Conservation (phyloP, 2,113 vertebrate genomes). For the Nibea coibor region DNA sequence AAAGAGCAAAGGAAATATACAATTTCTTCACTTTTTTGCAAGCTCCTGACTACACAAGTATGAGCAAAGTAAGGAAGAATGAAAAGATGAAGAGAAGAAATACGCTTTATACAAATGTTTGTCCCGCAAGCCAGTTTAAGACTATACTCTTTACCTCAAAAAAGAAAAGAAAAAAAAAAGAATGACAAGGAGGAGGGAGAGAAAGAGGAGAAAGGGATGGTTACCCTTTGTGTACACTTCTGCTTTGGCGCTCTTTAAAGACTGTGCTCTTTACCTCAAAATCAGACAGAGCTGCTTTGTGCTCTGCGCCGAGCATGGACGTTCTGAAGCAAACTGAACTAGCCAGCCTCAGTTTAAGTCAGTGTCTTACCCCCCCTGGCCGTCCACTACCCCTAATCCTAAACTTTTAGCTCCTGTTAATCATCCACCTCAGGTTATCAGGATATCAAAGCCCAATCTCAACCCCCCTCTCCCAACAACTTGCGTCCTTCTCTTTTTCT, state of each 20-base stretch:
- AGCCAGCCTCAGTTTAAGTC: constrained; percentile 65
- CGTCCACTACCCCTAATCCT: constrained; percentile 38
- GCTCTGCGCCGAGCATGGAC: constrained; percentile 63
- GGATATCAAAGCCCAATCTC: constrained; percentile 63
- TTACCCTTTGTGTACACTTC: constrained; percentile 55
- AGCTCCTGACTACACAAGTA: constrained; percentile 42
- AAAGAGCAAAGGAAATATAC: constrained; percentile 57
- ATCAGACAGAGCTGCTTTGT: constrained; percentile 74
- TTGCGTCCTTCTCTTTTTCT: constrained; percentile 21
- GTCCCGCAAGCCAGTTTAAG: constrained; percentile 60
- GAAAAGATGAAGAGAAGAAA: constrained; percentile 48
- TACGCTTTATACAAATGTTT: constrained; percentile 57
- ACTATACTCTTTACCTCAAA: constrained; percentile 78
- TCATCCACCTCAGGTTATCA: constrained; percentile 74
- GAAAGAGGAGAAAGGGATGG: constrained; percentile 34
- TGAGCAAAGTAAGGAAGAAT: constrained; percentile 49
- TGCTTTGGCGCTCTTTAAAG: constrained; percentile 66
- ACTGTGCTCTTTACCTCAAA: constrained; percentile 78
- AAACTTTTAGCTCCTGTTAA: constrained; percentile 49
- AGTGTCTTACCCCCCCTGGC: constrained; percentile 69
- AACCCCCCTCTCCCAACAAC: constrained; percentile 57
- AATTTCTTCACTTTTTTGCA: constrained; percentile 52
- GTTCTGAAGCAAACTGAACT: constrained; percentile 61
- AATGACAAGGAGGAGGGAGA: constrained; percentile 31
- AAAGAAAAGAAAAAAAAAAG: constrained; percentile 31